A percentile compares a stretch with the other conserved stretches of the same genome.
phyloP scores from a whole-genome alignment of 2,888 invertebrate genomes.

The Spilarctia lutea region DNA sequence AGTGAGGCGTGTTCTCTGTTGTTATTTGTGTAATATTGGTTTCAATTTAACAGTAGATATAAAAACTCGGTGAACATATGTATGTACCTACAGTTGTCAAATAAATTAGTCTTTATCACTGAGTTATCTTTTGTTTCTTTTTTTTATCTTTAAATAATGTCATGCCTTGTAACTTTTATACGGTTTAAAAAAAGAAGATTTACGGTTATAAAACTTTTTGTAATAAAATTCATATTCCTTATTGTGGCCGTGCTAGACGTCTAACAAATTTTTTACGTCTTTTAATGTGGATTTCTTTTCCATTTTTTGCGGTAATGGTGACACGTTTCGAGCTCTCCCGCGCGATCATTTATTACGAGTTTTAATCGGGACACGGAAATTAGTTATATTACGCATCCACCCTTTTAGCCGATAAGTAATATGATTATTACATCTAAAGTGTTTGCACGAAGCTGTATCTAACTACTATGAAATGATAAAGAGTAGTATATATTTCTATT shows the following conservation, averaged over 20 bases:
- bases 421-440: conserved; percentile 66
- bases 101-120: conserved; percentile 3
- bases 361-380: conserved; percentile 77
- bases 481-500: not conserved
- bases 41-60: conserved; percentile 39
- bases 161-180: not conserved
- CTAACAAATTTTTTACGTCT: conserved; percentile 63
- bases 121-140: not conserved
- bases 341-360: conserved; percentile 73
- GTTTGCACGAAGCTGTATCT: not conserved
- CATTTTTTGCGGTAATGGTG: conserved; percentile 74
- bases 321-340: conserved; percentile 64
- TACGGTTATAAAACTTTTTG: conserved; percentile 39
- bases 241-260: conserved; percentile 27
- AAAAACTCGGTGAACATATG: conserved; percentile 27
- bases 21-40: conserved; percentile 52
- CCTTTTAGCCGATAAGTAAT: conserved; percentile 59
- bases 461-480: not conserved
- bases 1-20: conserved; percentile 40
- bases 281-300: conserved; percentile 66
- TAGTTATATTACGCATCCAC: conserved; percentile 71
- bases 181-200: conserved; percentile 26
- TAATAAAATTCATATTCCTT: conserved; percentile 35
- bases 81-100: conserved; percentile 7
- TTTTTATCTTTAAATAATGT: not conserved